phyloP scores from a whole-genome alignment of 2,888 invertebrate genomes.

The Tubulanus polymorphus region DNA sequence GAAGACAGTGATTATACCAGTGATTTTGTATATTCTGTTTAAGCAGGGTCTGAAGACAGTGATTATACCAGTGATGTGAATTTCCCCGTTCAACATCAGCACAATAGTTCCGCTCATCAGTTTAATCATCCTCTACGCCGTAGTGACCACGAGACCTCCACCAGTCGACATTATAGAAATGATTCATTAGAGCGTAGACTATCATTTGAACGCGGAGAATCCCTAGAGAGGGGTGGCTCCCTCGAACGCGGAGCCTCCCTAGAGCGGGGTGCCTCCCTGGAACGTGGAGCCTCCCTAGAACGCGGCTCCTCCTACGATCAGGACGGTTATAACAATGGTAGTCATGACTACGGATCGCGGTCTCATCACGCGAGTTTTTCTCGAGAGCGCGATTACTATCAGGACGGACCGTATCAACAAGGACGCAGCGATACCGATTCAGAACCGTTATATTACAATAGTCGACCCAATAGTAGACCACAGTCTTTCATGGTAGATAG shows the following conservation, averaged over 20 bases:
- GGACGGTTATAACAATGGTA: too few species aligned
- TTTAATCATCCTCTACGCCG: too few species aligned
- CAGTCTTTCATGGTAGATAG: slow-evolving; percentile 38
- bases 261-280: slow-evolving; percentile 55
- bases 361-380: too few species aligned
- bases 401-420: slow-evolving; percentile 27
- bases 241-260: slow-evolving; percentile 22
- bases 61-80: slow-evolving; percentile 96
- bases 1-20: too few species aligned
- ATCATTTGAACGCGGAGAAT: slow-evolving; percentile 15
- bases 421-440: slow-evolving; percentile 52
- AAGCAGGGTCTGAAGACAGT: slow-evolving; percentile 86
- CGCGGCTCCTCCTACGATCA: not conserved
- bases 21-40: too few species aligned
- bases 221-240: slow-evolving; percentile 20
- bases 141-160: slow-evolving; percentile 35
- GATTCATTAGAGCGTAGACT: slow-evolving; percentile 17
- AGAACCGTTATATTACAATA: slow-evolving; percentile 74
- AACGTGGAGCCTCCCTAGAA: slow-evolving; percentile 5
- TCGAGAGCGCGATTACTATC: slow-evolving; percentile 15
- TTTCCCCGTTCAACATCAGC: slow-evolving; percentile 71
- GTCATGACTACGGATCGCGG: too few species aligned
- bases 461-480: slow-evolving; percentile 66
- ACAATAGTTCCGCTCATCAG: slow-evolving; percentile 89
- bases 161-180: slow-evolving; percentile 21